phyloP scores from a whole-genome alignment of 2,113 vertebrate genomes.

The Bostrychus sinensis region DNA sequence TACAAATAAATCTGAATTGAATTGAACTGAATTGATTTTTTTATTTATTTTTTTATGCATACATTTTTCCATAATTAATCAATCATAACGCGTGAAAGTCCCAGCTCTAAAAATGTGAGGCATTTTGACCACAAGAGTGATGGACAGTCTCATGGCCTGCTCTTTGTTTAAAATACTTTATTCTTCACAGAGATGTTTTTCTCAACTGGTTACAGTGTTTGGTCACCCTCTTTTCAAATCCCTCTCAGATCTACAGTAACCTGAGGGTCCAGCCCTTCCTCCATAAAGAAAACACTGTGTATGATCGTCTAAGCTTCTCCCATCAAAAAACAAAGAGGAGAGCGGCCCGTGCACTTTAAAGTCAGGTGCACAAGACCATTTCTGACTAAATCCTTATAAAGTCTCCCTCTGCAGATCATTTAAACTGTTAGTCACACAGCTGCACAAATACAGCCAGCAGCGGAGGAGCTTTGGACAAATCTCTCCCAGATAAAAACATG shows the following conservation, averaged over 20 bases:
- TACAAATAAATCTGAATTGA: no score
- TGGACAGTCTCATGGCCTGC: no score
- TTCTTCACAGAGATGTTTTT: no score
- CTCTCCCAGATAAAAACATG: neutral
- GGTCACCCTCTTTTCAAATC: conserved; percentile 30
- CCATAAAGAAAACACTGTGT: conserved; percentile 36
- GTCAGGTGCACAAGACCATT: conserved; percentile 24
- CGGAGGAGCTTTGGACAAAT: conserved; percentile 1
- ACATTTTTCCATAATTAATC: no score
- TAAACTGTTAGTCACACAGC: conserved; percentile 47
- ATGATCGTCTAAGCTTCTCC: conserved; percentile 26
- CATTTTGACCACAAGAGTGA: no score
- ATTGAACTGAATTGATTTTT: no score
- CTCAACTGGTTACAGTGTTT: conserved; percentile 33
- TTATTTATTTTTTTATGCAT: no score
- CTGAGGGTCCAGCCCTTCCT: conserved; percentile 31
- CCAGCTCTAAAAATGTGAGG: no score
- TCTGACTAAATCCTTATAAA: conserved; percentile 41
- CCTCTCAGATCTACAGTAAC: conserved; percentile 36
- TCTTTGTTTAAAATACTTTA: no score
- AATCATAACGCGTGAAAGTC: no score
- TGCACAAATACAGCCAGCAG: conserved; percentile 57
- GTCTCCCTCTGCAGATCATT: conserved; percentile 46
- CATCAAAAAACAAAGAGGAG: conserved; percentile 32
- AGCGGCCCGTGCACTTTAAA: conserved; percentile 43